Percentiles rank a stretch among this genome's conserved stretches.
Conservation (phyloP, 2,797 vertebrate genomes). For the Halcyon leucocephala region DNA sequence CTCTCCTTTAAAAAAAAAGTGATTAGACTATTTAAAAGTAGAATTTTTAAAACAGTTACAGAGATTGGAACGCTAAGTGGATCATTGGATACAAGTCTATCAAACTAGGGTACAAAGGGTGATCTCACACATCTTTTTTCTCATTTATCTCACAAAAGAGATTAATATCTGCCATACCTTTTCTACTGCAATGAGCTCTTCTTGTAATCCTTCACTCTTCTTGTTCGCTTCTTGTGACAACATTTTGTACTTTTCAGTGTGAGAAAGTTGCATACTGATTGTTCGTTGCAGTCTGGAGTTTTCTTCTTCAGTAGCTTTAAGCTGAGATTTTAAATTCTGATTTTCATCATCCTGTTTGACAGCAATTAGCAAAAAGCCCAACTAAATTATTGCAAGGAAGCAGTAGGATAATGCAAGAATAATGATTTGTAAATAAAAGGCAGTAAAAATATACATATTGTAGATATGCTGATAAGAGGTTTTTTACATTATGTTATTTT, state of each 20-base stretch:
- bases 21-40: not conserved
- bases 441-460: not conserved
- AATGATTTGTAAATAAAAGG: not conserved
- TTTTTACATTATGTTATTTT: not conserved
- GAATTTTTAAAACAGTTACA: not conserved
- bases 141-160: not conserved
- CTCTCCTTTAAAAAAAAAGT: not conserved
- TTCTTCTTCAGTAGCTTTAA: slow-evolving; percentile 89
- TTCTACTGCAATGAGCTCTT: slow-evolving; percentile 83
- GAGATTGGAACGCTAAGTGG: not conserved
- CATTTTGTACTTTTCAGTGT: slow-evolving; percentile 88
- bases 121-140: not conserved
- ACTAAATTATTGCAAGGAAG: not conserved
- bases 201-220: slow-evolving; percentile 85
- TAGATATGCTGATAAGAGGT: not conserved
- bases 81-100: not conserved
- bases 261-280: slow-evolving; percentile 83
- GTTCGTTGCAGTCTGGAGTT: slow-evolving; percentile 83
- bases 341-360: slow-evolving; percentile 89
- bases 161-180: slow-evolving; percentile 80
- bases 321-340: slow-evolving; percentile 77
- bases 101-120: not conserved
- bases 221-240: slow-evolving; percentile 85
- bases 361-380: not conserved
- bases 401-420: not conserved